A percentile compares a stretch with the other conserved stretches of the same genome.
Conservation (phyloP, 2,113 vertebrate species). For the Pseudois nayaur region DNA sequence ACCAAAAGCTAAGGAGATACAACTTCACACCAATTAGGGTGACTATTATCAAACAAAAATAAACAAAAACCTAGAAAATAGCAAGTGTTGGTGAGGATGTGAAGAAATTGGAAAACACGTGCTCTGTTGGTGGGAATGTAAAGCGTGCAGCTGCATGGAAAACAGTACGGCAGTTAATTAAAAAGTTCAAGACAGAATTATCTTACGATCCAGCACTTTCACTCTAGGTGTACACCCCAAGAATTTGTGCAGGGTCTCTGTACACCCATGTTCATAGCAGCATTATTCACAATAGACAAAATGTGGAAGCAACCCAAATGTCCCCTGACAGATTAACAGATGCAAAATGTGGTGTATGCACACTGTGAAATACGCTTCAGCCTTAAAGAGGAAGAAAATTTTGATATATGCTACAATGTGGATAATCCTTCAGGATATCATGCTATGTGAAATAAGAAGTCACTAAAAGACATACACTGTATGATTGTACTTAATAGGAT, state of each 20-base stretch:
- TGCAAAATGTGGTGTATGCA: not conserved
- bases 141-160: not conserved
- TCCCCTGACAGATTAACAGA: not conserved
- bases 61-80: not conserved
- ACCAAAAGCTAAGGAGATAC: not conserved
- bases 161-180: not conserved
- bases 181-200: not conserved
- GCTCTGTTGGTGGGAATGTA: not conserved
- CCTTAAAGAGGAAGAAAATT: not conserved
- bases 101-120: not conserved
- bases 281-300: not conserved
- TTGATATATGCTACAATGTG: not conserved
- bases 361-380: not conserved
- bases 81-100: not conserved
- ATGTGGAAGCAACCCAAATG: not conserved
- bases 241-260: not conserved
- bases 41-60: not conserved
- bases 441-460: not conserved
- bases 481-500: not conserved
- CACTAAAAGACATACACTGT: not conserved
- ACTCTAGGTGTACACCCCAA: not conserved
- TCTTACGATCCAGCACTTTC: not conserved
- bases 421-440: not conserved
- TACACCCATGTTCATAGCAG: not conserved
- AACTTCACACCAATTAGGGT: not conserved